phyloP scores from a whole-genome alignment of 1,140 invertebrate species.

The Rhopalosiphum maidis region DNA sequence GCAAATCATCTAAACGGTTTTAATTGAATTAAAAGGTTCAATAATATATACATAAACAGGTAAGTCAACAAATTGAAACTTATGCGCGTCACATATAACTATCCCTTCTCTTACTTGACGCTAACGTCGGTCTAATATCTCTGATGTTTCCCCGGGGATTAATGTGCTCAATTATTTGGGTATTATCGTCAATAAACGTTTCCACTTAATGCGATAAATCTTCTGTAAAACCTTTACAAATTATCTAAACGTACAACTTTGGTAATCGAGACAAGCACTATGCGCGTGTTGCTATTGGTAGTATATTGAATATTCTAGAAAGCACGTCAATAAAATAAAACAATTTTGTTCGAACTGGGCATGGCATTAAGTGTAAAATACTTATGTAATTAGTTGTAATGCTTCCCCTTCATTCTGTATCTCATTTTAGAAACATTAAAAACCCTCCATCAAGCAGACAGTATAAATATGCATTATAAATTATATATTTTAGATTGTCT shows the following conservation, averaged over 20 bases:
- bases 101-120: neutral
- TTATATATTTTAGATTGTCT: neutral
- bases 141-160: constrained; percentile 26
- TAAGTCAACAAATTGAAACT: constrained; percentile 51
- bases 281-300: neutral
- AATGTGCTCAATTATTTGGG: constrained; percentile 49
- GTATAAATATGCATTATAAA: neutral
- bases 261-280: constrained; percentile 6
- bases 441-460: neutral
- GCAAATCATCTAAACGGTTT: neutral
- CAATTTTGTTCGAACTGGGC: neutral
- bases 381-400: constrained; percentile 39
- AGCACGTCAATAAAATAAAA: neutral
- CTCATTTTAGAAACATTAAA: neutral
- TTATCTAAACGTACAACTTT: constrained; percentile 28
- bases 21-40: neutral
- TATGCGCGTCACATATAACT: constrained; percentile 16
- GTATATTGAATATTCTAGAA: constrained; percentile 7
- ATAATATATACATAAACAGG: neutral
- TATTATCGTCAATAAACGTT: constrained; percentile 53
- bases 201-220: constrained; percentile 51
- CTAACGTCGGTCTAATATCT: constrained; percentile 31
- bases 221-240: constrained; percentile 26
- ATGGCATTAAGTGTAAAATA: neutral
- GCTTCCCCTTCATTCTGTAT: neutral